These are phyloP conservation scores for Aphelinus certus DNA, from an alignment of 1,140 invertebrate species.

Conservation along the genomic window DNA sequence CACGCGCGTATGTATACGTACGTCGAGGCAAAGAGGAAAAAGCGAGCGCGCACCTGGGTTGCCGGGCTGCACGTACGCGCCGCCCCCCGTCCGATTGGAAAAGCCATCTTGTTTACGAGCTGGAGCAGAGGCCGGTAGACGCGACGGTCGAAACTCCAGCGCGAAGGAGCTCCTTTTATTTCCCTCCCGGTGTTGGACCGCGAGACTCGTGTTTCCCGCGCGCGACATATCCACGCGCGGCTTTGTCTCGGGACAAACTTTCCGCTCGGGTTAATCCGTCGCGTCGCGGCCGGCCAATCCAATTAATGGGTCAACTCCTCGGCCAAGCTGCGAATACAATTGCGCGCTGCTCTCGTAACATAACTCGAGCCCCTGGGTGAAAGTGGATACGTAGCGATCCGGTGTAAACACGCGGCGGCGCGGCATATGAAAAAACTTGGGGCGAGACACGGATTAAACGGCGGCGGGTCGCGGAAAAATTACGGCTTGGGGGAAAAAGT, in stretches of 20 bases:
- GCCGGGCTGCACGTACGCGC: constrained; percentile 17
- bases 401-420: neutral
- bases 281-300: constrained; percentile 9
- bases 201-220: too few species aligned
- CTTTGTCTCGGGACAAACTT: neutral
- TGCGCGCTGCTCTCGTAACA: too few species aligned
- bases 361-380: too few species aligned
- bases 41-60: constrained; percentile 19
- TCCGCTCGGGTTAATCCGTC: neutral
- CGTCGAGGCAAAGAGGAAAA: neutral
- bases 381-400: too few species aligned
- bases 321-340: too few species aligned
- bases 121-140: neutral
- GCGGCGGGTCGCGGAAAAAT: neutral
- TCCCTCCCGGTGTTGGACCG: too few species aligned
- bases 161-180: too few species aligned
- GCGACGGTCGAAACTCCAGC: too few species aligned
- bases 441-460: constrained; percentile 28
- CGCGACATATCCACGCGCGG: constrained; percentile 8
- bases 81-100: constrained; percentile 23
- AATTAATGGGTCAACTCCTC: constrained; percentile 17
- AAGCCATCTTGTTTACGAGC: constrained; percentile 33
- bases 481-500: too few species aligned
- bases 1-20: too few species aligned
- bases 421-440: neutral